phyloP scores from a whole-genome alignment of 1,140 invertebrate genomes.

The Meloidogyne exigua region DNA sequence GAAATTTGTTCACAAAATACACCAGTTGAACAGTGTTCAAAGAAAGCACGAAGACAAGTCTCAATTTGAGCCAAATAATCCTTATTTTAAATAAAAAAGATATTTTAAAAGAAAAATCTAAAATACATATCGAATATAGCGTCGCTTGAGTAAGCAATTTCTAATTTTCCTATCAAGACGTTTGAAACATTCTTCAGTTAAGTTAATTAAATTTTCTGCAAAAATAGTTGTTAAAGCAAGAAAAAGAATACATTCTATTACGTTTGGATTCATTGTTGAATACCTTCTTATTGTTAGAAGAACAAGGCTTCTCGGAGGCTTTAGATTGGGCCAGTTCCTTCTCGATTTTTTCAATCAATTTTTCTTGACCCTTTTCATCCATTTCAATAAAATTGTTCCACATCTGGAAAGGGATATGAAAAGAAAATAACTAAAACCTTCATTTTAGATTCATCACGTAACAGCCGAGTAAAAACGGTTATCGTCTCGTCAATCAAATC shows the following conservation, averaged over 20 bases:
- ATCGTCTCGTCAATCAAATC: slow-evolving; percentile 53
- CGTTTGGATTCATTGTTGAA: neutral
- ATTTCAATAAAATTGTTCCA: slow-evolving; percentile 62
- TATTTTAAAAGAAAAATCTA: neutral
- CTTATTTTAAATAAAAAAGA: slow-evolving; percentile 35
- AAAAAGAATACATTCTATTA: slow-evolving; percentile 14
- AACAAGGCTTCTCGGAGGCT: slow-evolving; percentile 6
- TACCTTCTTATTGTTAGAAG: slow-evolving; percentile 13
- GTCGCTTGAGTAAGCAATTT: slow-evolving; percentile 36
- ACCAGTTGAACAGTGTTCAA: slow-evolving; percentile 42
- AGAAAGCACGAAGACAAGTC: slow-evolving; percentile 49
- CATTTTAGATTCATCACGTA: slow-evolving; percentile 56
- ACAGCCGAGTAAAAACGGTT: slow-evolving; percentile 56
- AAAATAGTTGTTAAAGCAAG: slow-evolving; percentile 12
- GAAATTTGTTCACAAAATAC: slow-evolving; percentile 38
- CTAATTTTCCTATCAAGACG: slow-evolving; percentile 45
- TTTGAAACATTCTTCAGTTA: slow-evolving; percentile 50
- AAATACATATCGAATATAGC: slow-evolving; percentile 33
- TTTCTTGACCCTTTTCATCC: slow-evolving; percentile 48
- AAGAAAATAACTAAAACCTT: slow-evolving; percentile 38
- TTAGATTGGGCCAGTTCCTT: slow-evolving; percentile 30
- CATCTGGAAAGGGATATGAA: slow-evolving; percentile 29
- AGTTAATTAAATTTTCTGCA: slow-evolving; percentile 53
- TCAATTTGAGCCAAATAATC: slow-evolving; percentile 48
- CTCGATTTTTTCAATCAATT: slow-evolving; percentile 27